Evolutionary conservation across 2,888 invertebrate species (phyloP), one percentile per base, ranked within the genome.

Genomic region (Xanthia togata): DNA sequence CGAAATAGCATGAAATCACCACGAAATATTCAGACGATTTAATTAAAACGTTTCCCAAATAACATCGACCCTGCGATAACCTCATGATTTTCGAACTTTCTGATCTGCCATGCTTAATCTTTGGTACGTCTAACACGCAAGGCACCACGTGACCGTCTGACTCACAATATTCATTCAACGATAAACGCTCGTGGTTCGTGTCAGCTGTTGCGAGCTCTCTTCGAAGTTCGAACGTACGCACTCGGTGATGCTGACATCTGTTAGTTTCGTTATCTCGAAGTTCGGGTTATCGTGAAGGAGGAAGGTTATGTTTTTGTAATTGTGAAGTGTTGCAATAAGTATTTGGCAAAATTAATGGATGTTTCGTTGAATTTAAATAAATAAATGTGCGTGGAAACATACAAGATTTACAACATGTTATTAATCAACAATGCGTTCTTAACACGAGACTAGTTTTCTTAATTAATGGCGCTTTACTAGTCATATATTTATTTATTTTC

Each of bases 101-200:
- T 47, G 44, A 41, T 88, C 88, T 41, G 60, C n/a, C n/a, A 14
- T 47, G 31, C 31, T 63, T 70, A 87, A 86, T 90, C 90, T 90
- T 81, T 87, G 90, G 76, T 55, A 72, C 70, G 84, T 79, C 77
- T 79, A 74, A 84, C 90, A 89, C 90, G 88, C 88, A 86, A 84
- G 85, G 41, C 23, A 77, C 89, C 92, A 92, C 92, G 92, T 92
- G 93, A 92, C 82, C 53, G 74, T 69, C 83, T 90, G 91, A 91
- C 86, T 91, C 91, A 89, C 89, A 84, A 53, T 59, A 59, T 89
- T 91, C 92, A 92, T 92, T 92, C 89, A 91, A 78, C 83, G 90
- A 91, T 90, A 90, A 90, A 88, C 87, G 87, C 81, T 76, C 59
- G 73, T 1, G 26, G 26, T 31, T 70, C 63, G 70, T 78, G 87